A percentile compares a stretch with the other conserved stretches of the same genome.
Evolutionary conservation across 2,888 invertebrate genomes (phyloP).

Genomic region (Chaitophorus viminalis): DNA sequence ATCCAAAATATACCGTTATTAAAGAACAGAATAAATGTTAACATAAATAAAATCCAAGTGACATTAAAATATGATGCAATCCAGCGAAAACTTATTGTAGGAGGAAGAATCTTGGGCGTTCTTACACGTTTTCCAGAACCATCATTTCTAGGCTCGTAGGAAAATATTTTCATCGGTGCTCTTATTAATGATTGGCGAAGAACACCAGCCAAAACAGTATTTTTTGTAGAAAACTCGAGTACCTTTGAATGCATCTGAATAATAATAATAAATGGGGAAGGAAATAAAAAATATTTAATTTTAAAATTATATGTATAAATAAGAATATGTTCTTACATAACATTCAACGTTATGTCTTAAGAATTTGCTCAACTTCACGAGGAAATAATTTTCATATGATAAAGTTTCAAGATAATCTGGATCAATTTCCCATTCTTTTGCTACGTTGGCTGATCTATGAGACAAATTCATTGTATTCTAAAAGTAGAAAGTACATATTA

Average conservation of each 20-base stretch:
- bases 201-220: conserved; percentile 16
- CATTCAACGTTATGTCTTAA: conserved; percentile 28
- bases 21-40: background rate
- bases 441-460: background rate
- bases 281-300: background rate
- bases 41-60: conserved; percentile 38
- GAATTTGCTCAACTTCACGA: conserved; percentile 37
- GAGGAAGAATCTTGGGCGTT: conserved; percentile 35
- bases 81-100: conserved; percentile 43
- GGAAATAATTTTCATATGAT: conserved; percentile 42
- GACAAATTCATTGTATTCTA: background rate
- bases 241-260: conserved; percentile 22
- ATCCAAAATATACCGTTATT: conserved; percentile 10
- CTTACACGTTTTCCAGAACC: conserved; percentile 40
- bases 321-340: conserved; percentile 22
- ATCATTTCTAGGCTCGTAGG: conserved; percentile 41
- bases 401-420: conserved; percentile 39
- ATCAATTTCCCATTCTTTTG: conserved; percentile 54
- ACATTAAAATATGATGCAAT: conserved; percentile 40
- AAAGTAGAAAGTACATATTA: background rate
- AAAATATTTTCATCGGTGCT: conserved; percentile 45
- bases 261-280: background rate
- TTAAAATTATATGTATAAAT: background rate
- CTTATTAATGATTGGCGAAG: conserved; percentile 39
- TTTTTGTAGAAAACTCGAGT: background rate